phyloP scores from a whole-genome alignment of 2,113 vertebrate species.

The Pangasianodon gigas region DNA sequence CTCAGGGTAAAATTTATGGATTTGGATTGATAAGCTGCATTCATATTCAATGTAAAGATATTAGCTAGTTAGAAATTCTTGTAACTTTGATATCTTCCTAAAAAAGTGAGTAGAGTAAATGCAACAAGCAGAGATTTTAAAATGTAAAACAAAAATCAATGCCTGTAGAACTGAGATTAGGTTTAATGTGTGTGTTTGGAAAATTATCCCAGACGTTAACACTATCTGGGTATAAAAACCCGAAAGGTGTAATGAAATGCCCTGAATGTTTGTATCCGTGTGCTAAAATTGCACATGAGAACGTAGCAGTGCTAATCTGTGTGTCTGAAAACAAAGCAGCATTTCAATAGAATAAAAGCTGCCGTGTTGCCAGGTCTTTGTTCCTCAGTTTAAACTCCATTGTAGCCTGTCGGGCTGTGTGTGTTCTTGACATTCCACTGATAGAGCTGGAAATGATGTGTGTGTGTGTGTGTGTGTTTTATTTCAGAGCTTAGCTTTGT shows the following conservation, averaged over 20 bases:
- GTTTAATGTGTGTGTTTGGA: neutral
- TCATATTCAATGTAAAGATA: neutral
- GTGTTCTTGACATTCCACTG: slow-evolving; percentile 20
- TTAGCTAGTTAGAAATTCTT: neutral
- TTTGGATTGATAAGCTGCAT: neutral
- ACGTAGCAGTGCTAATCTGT: neutral
- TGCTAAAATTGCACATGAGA: neutral
- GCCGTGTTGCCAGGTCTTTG: slow-evolving; percentile 27
- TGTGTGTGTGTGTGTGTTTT: slow-evolving; percentile 41
- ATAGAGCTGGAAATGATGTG: slow-evolving; percentile 19
- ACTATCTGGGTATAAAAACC: neutral
- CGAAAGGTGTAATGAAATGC: neutral
- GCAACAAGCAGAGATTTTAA: neutral
- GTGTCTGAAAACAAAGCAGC: neutral
- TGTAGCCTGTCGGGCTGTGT: slow-evolving; percentile 6
- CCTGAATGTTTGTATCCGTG: neutral
- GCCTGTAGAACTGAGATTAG: neutral
- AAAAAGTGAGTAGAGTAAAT: neutral
- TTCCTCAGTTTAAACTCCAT: slow-evolving; percentile 33
- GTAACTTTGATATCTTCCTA: neutral
- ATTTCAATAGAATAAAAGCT: slow-evolving; percentile 6
- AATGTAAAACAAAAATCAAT: neutral
- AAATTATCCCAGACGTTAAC: neutral
- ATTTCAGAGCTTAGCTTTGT: slow-evolving; percentile 62
- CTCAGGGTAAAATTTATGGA: neutral